A percentile compares a stretch with the other conserved stretches of the same genome.
Conservation (phyloP, 92 coral and sea anemone species). For the Palythoa grandiflora region DNA sequence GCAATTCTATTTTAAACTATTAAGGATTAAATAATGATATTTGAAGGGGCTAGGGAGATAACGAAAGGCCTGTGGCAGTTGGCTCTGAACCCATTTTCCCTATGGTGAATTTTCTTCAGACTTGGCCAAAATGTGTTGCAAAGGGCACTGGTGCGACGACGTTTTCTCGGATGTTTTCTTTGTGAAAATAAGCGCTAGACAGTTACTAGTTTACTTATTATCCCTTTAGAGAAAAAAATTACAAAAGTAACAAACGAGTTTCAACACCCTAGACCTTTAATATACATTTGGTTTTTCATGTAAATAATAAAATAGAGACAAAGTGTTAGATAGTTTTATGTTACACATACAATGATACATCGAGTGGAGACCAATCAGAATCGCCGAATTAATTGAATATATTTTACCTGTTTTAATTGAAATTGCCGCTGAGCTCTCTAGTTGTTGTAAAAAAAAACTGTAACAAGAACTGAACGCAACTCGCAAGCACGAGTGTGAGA, state of each 20-base stretch:
- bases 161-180: background rate
- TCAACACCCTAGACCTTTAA: no score
- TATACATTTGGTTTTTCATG: no score
- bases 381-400: background rate
- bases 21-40: background rate
- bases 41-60: background rate
- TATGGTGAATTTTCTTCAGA: background rate
- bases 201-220: background rate
- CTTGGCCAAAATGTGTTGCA: background rate
- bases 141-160: background rate
- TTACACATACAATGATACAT: no score
- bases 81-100: background rate
- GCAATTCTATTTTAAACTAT: background rate
- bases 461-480: background rate
- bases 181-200: background rate
- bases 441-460: background rate
- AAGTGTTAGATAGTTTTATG: no score
- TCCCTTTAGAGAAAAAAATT: background rate
- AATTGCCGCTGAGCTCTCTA: background rate
- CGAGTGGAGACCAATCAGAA: no score
- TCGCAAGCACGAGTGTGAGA: background rate
- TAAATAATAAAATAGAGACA: no score
- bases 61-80: background rate
- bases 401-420: background rate
- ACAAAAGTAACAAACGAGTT: background rate